Percentiles rank a stretch among this genome's conserved stretches.
Conservation (phyloP, 2,113 vertebrate genomes). For the Eurypyga helias region DNA sequence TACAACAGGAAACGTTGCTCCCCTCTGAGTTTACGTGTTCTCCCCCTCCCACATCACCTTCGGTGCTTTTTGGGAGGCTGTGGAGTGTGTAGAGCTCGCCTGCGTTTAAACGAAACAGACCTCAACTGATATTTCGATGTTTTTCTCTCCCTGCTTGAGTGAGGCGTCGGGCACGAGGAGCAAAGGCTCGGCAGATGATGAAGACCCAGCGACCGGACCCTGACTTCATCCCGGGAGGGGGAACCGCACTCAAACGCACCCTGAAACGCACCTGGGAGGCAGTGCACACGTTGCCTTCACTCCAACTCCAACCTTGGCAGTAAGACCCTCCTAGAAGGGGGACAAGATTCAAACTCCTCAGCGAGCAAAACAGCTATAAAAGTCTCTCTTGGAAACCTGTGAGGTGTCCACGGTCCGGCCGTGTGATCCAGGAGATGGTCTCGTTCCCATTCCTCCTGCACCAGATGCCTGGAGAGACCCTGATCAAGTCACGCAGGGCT, state of each 20-base stretch:
- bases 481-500: background rate
- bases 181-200: background rate
- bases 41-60: background rate
- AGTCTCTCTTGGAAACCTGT: background rate
- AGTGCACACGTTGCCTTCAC: background rate
- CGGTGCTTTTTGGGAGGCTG: background rate
- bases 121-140: background rate
- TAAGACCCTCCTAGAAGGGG: background rate
- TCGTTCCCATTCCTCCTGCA: background rate
- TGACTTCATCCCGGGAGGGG: background rate
- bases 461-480: background rate
- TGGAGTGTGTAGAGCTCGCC: background rate
- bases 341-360: background rate
- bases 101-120: background rate
- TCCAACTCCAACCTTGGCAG: background rate
- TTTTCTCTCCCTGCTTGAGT: background rate
- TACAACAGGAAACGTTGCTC: background rate
- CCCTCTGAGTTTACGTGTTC: background rate
- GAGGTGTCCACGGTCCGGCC: accelerated
- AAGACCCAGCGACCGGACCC: accelerated
- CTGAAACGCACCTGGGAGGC: background rate
- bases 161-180: background rate
- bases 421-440: background rate
- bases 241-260: background rate
- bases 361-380: background rate